Conservation (phyloP, 2,797 vertebrate species). For the Mus caroli region DNA sequence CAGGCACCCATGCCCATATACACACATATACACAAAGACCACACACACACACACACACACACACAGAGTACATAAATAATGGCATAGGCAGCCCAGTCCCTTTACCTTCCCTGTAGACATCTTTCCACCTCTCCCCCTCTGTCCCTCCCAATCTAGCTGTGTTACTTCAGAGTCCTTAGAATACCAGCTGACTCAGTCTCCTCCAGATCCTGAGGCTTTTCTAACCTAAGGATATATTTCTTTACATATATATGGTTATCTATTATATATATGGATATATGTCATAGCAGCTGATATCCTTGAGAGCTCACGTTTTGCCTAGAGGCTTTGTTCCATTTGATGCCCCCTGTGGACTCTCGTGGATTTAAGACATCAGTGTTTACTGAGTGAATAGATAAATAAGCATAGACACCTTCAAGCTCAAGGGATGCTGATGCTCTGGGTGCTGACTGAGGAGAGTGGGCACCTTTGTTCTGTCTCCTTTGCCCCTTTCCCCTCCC, state of each 20-base stretch:
- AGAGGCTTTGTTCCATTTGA: neutral
- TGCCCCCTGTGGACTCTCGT: neutral
- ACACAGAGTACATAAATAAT: neutral
- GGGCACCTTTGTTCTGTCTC: neutral
- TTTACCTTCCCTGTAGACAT: neutral
- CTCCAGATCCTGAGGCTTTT: neutral
- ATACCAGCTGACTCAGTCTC: neutral
- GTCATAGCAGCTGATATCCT: neutral
- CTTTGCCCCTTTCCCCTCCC: neutral
- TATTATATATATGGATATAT: neutral
- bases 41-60: neutral
- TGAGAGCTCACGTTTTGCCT: neutral
- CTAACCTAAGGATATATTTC: neutral
- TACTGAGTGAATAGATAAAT: neutral
- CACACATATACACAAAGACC: neutral
- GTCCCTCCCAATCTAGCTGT: neutral
- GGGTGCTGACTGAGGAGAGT: neutral
- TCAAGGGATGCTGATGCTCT: constrained; percentile 32
- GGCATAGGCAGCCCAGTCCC: neutral
- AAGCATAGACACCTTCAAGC: neutral
- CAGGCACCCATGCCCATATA: neutral
- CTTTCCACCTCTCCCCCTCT: neutral
- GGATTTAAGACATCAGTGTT: neutral
- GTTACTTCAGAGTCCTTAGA: neutral
- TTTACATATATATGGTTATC: no score